Percentiles rank a stretch among this genome's conserved stretches.
These are phyloP conservation scores for Penelope pileata DNA, from an alignment of 2,113 vertebrate genomes.

Conservation along the genomic window DNA sequence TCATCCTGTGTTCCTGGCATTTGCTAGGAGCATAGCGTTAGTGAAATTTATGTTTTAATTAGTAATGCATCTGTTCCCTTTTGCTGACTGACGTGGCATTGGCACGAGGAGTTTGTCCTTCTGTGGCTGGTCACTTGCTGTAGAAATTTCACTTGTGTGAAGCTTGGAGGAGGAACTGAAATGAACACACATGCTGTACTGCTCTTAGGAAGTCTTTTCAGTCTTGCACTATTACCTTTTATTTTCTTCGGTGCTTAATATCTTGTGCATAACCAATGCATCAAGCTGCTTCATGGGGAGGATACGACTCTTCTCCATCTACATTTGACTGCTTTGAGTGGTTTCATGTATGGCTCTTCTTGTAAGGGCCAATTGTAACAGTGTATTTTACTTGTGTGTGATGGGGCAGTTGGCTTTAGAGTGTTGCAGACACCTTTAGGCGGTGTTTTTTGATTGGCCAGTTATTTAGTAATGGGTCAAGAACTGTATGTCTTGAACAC, in stretches of 20 bases:
- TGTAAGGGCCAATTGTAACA: background rate
- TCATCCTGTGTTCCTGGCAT: background rate
- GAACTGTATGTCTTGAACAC: background rate
- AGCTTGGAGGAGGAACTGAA: background rate
- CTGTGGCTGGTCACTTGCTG: background rate
- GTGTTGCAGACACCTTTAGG: background rate
- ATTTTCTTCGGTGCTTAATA: background rate
- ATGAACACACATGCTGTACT: background rate
- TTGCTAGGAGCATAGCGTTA: background rate
- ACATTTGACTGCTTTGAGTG: background rate
- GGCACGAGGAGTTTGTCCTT: background rate
- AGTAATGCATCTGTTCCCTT: background rate
- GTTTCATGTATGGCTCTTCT: background rate
- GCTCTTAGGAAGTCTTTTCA: background rate
- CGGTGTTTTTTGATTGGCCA: background rate
- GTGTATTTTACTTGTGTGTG: background rate
- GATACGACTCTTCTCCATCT: background rate
- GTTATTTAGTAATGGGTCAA: background rate
- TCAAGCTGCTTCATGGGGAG: background rate
- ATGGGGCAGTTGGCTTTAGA: background rate
- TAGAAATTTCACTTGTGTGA: background rate
- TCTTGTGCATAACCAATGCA: background rate
- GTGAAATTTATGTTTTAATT: background rate
- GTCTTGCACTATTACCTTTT: background rate
- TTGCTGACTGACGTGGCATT: background rate